These are phyloP conservation scores for Peromyscus maniculatus DNA, from an alignment of 2,113 vertebrate species.

Conservation along the genomic window DNA sequence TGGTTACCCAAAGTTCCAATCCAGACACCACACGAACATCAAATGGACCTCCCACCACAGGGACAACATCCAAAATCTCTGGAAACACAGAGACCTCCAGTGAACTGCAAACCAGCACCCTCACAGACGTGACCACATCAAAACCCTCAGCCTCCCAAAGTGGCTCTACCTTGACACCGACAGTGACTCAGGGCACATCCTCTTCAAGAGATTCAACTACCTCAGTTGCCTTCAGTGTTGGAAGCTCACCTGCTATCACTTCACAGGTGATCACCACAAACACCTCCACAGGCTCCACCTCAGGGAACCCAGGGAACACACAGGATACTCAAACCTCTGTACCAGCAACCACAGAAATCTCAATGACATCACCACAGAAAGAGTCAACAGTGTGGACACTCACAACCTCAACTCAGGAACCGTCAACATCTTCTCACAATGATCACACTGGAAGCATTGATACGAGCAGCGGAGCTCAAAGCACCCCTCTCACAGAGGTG, in stretches of 20 bases:
- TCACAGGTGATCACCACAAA: no score
- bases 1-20: background rate
- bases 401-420: no score
- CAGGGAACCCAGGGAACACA: no score
- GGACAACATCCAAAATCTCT: background rate
- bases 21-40: no score
- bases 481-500: fast-evolving
- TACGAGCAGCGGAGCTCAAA: fast-evolving
- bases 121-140: fast-evolving
- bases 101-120: background rate
- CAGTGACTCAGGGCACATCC: no score
- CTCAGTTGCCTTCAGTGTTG: no score
- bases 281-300: no score
- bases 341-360: background rate
- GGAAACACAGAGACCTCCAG: background rate
- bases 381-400: background rate
- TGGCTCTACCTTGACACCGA: no score
- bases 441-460: fast-evolving
- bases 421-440: background rate
- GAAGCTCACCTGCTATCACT: no score
- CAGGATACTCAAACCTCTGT: no score
- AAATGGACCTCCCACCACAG: no score
- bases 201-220: no score
- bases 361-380: background rate
- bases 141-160: fast-evolving